Conservation (phyloP, 2,888 invertebrate species). For the Clistopyga incitator region DNA sequence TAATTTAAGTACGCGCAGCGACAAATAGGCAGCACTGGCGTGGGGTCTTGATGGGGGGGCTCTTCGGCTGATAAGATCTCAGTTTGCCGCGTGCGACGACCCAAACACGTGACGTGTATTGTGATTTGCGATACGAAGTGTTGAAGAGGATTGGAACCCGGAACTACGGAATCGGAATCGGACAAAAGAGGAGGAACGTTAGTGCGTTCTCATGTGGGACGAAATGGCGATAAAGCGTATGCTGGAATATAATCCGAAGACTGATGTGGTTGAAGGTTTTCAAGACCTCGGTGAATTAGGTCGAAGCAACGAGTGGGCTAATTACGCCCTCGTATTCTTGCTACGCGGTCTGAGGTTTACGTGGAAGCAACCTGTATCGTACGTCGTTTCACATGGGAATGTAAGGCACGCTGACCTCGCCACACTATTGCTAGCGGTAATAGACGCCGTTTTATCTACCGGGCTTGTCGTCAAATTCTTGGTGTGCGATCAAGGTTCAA, state of each 20-base stretch:
- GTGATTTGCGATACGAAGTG: neutral
- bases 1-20: too few species aligned
- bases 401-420: constrained; percentile 47
- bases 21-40: too few species aligned
- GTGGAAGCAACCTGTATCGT: constrained; percentile 73
- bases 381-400: constrained; percentile 64
- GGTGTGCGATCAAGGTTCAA: constrained; percentile 70
- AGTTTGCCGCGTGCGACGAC: neutral
- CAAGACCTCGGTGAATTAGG: constrained; percentile 69
- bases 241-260: constrained; percentile 68
- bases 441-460: constrained; percentile 38
- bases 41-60: too few species aligned
- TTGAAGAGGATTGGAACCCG: neutral
- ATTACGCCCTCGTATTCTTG: constrained; percentile 72
- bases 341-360: constrained; percentile 66
- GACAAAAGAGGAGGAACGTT: constrained; percentile 49
- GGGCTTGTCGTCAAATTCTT: constrained; percentile 67
- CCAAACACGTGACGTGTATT: neutral
- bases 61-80: neutral
- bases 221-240: constrained; percentile 71
- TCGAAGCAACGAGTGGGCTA: constrained; percentile 58
- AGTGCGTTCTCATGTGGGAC: constrained; percentile 71
- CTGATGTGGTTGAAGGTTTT: constrained; percentile 70
- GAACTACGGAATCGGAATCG: neutral
- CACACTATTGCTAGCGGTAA: constrained; percentile 55